A percentile compares a stretch with the other conserved stretches of the same genome.
Evolutionary conservation across 2,888 invertebrate species (phyloP).

Genomic region (Drosophila diplacantha): DNA sequence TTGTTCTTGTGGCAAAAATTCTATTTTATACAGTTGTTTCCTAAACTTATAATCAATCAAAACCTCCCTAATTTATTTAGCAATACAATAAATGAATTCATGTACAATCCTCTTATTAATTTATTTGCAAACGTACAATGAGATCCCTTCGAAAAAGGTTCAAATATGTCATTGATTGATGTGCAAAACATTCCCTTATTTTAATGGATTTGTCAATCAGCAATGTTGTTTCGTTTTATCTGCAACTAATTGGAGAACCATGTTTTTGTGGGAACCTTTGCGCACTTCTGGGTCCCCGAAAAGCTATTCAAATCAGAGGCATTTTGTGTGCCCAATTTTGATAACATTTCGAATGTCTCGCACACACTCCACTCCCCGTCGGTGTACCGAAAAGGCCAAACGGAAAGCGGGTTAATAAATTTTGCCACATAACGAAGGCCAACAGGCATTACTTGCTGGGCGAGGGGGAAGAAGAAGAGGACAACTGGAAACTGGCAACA

Average conservation of each 20-base stretch:
- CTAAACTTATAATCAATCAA: no score
- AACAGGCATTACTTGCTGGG: constrained; percentile 26
- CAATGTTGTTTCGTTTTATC: constrained; percentile 18
- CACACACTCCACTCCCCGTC: constrained; percentile 1
- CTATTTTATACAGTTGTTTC: no score
- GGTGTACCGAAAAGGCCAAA: constrained; percentile 14
- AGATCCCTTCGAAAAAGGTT: not conserved
- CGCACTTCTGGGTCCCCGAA: constrained; percentile 23
- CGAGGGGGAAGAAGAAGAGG: not conserved
- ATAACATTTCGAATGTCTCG: constrained; percentile 65
- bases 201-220: constrained; percentile 36
- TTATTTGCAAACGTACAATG: not conserved
- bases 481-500: constrained; percentile 11
- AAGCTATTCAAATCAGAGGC: constrained; percentile 64
- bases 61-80: no score
- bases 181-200: constrained; percentile 19
- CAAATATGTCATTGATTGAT: constrained; percentile 13
- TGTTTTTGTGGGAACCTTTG: constrained; percentile 19
- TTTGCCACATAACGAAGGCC: constrained; percentile 47
- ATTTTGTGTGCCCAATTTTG: constrained; percentile 58
- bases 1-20: not conserved
- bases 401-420: constrained; percentile 64
- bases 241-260: constrained; percentile 32
- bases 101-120: constrained; percentile 2
- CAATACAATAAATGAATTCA: no score